Conservation (phyloP, 2,797 vertebrate species). For the Taenioides sp. region DNA sequence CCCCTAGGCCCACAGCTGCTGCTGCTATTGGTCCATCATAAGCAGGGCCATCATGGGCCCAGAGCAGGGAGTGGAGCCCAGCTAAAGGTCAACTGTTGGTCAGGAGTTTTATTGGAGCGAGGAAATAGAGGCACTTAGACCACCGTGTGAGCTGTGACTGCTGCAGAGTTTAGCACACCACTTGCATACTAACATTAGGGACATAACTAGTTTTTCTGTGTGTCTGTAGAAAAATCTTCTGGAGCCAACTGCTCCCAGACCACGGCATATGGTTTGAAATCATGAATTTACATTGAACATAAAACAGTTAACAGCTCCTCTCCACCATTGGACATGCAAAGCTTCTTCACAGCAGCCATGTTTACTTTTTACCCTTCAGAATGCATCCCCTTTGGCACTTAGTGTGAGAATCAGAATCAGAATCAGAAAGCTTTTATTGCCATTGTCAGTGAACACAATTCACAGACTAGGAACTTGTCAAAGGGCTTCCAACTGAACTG, state of each 20-base stretch:
- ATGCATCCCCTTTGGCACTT: slow-evolving; percentile 5
- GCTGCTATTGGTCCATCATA: slow-evolving; percentile 64
- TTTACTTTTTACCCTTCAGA: not conserved
- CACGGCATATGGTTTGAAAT: not conserved
- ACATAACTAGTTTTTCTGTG: not conserved
- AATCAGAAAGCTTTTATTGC: no score
- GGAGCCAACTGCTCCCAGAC: slow-evolving; percentile 8
- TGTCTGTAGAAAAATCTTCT: not conserved
- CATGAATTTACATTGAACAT: not conserved
- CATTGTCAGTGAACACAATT: no score
- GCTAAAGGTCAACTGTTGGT: slow-evolving; percentile 83
- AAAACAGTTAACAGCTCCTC: not conserved
- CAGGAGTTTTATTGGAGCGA: slow-evolving; percentile 83
- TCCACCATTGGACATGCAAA: not conserved
- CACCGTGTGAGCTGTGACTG: slow-evolving; percentile 86
- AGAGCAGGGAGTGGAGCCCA: slow-evolving; percentile 48
- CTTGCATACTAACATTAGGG: slow-evolving; percentile 39
- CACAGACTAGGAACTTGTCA: no score
- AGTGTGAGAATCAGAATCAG: not conserved
- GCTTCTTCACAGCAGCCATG: not conserved
- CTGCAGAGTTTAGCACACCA: slow-evolving; percentile 72
- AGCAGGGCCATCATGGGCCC: slow-evolving; percentile 31
- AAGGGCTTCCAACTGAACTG: not conserved
- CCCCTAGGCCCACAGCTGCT: slow-evolving; percentile 68
- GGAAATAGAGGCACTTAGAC: slow-evolving; percentile 74